Evolutionary conservation across 2,797 vertebrate species (phyloP), one percentile per base, ranked within the genome.

Genomic region (Ceyx erithaca): DNA sequence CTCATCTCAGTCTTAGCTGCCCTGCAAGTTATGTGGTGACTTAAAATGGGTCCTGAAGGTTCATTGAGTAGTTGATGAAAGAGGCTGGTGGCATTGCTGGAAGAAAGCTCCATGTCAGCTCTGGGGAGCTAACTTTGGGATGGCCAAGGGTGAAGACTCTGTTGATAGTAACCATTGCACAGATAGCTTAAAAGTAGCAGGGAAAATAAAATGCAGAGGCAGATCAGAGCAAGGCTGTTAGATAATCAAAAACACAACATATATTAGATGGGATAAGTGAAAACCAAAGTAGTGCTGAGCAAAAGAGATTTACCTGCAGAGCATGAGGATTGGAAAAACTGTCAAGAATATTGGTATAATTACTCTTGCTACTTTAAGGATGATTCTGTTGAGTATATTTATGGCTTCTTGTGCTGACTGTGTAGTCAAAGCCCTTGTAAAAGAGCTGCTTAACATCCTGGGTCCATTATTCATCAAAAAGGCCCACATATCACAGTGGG

Each of bases 271-370:
- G 67, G 72, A 81, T 51, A 61, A 93, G 91, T 57, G 30, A 91
- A 94, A 94, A 64, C 79, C 87, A 59, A 85, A 92, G 91, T 70
- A 92, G 59, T 75, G 22, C 49, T 61, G 54, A 67, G 79, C 58
- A 87, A 81, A 66, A 80, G 58, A 91, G 71, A 59, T 89, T 54
- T 84, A 71, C 26, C 45, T 25, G 63, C 67, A 59, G 75, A 46
- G 89, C 72, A 40, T 15, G 63, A 86, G 72, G 93, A 82, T 23
- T 66, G 64, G 78, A 89, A 85, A 61, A 81, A 70, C 17, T 73
- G 59, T 77, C 84, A 94, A 30, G 37, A 8, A 8, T 59, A 12
- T 57, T 81, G 67, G 46, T 66, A 18, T 67, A 77, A 49, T 54
- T 26, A 51, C 28, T 77, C 83, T 85, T 89, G 23, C 40, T 33